Base-by-base conservation (phyloP, 2,113 vertebrate species). In the Eulacestoma nigropectus region DNA sequence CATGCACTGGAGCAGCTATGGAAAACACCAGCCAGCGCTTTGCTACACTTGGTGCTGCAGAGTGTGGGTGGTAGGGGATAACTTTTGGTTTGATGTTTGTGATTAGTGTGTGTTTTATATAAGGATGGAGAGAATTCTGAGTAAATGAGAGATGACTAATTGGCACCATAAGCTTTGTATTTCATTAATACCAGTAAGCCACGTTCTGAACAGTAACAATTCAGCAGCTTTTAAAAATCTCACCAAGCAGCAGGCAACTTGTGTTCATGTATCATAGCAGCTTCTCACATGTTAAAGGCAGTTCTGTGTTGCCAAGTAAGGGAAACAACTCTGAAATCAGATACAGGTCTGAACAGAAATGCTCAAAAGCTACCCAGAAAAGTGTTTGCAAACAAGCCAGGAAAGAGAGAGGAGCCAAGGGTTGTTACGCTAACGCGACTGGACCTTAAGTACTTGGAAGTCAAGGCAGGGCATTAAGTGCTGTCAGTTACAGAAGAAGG, bases 81-180 rank as follows among this genome's bases (percentile, higher is more conserved):
- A 23, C 32, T 83, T 95, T 90, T 55, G 46, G 56, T 84, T 84
- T 97, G 90, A 32, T 39, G 23, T 93, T 84, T 89, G 55, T 44
- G 59, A 57, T n/a, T 70, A 47, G 81, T 11, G 19, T 87, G 41
- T 52, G 27, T 39, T 90, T 88, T 80, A 52, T 33, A 10, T 50
- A 85, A 91, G 32, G 55, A 76, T 32, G 42, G 41, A 86, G 81
- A 64, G 39, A 84, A 65, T 33, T 78, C 59, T 49, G 26, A 84
- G 84, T 92, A 95, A 93, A 91, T 49, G 56, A 74, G 37, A 79
- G 52, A 30, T 44, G 9, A 46, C 50, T 53, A 39, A 55, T 46
- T 67, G 49, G 35, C 53, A 76, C 42, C 41, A 23, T 20, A 70
- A 77, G 21, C 16, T 62, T 93, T 89, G 27, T 59, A 27, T 56